Base-by-base conservation (phyloP, 1,140 invertebrate species). In the Lethrus apterus region DNA sequence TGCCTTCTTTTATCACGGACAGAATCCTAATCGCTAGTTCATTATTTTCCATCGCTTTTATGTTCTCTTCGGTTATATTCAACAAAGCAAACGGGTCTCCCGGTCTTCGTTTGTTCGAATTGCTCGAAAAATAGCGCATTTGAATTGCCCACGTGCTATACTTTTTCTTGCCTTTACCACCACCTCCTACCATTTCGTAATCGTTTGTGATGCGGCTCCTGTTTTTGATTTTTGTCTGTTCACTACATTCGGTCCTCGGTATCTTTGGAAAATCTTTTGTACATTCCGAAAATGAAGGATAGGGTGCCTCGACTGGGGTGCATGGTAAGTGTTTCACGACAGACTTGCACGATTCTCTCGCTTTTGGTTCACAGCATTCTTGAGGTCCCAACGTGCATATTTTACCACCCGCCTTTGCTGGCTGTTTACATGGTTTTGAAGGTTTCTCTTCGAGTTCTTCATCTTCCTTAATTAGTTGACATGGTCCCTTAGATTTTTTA, bases 191-290 rank as follows among this genome's bases (percentile, higher is more conserved):
- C 23, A 26, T n/a, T 7, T 26, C 5, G 23, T 26, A 26, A 7
- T n/a, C n/a, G n/a, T 26, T 26, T 26, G n/a, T 26, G 23, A 26
- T 5, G 23, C n/a, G 23, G 23, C n/a, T 26, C 23, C 5, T n/a
- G n/a, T 26, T 26, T 26, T 26, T n/a, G 23, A 23, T 29, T 21
- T 42, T 42, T 42, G 24, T 24, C n/a, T 42, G 40, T 29, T 42
- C 40, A 1, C 21, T 13, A 42, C 40, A 42, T 29, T 42, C 40
- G 4, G 21, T 13, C 5, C n/a, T 17, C 8, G 40, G 40, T 15
- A 42, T 4, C 18, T 15, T 24, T 9, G 40, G 40, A 42, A 42
- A 42, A 5, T 29, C 4, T 17, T 42, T 42, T 8, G 24, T 42
- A 15, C 21, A 26, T 9, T 42, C 40, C 1, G 40, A 42, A 17